phyloP scores from a whole-genome alignment of 2,797 vertebrate species.

The Myioborus miniatus region DNA sequence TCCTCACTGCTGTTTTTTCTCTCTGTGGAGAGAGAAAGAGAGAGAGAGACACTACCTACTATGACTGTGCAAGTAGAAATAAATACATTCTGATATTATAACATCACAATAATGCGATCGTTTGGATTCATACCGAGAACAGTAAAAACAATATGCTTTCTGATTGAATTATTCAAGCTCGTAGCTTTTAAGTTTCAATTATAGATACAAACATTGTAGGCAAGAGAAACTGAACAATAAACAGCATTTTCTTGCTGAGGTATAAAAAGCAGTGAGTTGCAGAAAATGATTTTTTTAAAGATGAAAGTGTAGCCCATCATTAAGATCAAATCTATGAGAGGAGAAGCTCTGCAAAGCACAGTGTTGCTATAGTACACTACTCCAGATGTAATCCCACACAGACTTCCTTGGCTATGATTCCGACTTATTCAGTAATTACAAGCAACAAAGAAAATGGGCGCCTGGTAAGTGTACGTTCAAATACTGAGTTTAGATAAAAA shows the following conservation, averaged over 20 bases:
- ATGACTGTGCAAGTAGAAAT: constrained; percentile 59
- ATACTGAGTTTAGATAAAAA: constrained; percentile 31
- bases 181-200: constrained; percentile 73
- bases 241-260: constrained; percentile 37
- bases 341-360: constrained; percentile 31
- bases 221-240: constrained; percentile 59
- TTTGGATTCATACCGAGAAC: constrained; percentile 69
- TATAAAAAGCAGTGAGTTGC: constrained; percentile 62
- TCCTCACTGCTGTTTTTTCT: neutral
- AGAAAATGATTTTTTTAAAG: constrained; percentile 56
- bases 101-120: constrained; percentile 63
- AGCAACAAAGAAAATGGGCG: constrained; percentile 53
- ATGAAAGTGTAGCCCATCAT: constrained; percentile 55
- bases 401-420: constrained; percentile 28
- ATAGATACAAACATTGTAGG: constrained; percentile 56
- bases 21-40: neutral
- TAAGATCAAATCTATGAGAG: constrained; percentile 56
- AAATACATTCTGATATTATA: constrained; percentile 66
- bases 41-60: neutral
- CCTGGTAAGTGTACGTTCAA: constrained; percentile 30
- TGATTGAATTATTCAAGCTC: constrained; percentile 70
- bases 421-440: constrained; percentile 57
- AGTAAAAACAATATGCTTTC: constrained; percentile 72
- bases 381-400: constrained; percentile 54
- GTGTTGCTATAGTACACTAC: neutral